Conservation (phyloP, 2,888 invertebrate genomes). For the Rhagonycha fulva region DNA sequence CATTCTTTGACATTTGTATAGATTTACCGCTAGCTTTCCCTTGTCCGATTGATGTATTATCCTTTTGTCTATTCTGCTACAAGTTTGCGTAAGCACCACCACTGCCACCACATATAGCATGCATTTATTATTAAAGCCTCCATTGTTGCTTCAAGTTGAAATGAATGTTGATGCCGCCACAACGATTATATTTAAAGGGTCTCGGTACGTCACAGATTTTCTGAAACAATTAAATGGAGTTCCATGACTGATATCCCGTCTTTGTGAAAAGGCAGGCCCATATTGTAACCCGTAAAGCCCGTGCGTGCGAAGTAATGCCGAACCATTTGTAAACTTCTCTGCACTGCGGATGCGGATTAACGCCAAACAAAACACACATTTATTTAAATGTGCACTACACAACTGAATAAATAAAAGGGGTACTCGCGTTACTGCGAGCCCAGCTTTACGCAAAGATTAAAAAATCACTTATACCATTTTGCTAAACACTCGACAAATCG, state of each 20-base stretch:
- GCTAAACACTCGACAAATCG: not conserved
- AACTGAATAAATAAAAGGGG: constrained; percentile 1
- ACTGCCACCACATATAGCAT: not conserved
- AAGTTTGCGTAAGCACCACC: constrained; percentile 10
- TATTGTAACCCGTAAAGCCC: constrained; percentile 27
- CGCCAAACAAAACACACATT: constrained; percentile 29
- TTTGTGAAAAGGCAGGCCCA: constrained; percentile 24
- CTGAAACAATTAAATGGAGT: constrained; percentile 26
- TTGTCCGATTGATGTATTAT: constrained; percentile 33
- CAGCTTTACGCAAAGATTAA: not conserved
- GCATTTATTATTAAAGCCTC: constrained; percentile 2
- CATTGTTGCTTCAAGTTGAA: not conserved
- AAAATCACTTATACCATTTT: not conserved
- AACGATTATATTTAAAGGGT: constrained; percentile 10
- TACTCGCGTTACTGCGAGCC: not conserved
- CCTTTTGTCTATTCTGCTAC: constrained; percentile 20
- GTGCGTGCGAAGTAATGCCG: constrained; percentile 30
- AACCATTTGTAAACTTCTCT: constrained; percentile 31
- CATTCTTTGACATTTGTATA: constrained; percentile 46
- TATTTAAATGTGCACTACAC: constrained; percentile 18
- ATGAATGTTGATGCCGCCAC: constrained; percentile 7
- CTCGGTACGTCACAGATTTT: constrained; percentile 24
- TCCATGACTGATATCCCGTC: constrained; percentile 29
- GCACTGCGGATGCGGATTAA: constrained; percentile 31
- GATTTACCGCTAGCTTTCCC: constrained; percentile 41